These are phyloP conservation scores for Eilema depressum DNA, from an alignment of 2,888 invertebrate genomes.

Conservation along the genomic window DNA sequence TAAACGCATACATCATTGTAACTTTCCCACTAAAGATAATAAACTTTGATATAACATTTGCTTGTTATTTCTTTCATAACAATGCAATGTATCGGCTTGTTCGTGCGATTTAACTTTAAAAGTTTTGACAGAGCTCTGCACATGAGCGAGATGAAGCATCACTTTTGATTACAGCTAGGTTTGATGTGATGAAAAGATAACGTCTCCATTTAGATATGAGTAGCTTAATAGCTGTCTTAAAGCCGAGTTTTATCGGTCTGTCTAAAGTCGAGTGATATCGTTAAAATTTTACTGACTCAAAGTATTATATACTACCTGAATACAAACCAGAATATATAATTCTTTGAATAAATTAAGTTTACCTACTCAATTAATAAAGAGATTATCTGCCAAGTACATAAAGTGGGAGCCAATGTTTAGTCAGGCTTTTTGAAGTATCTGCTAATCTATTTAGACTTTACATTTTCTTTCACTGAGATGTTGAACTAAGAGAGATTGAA, in stretches of 20 bases:
- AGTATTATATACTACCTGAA: not conserved
- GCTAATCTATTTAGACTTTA: not conserved
- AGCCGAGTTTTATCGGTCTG: not conserved
- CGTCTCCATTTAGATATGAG: not conserved
- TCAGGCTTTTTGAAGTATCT: conserved; percentile 9
- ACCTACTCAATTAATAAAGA: not conserved
- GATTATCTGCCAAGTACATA: conserved; percentile 11
- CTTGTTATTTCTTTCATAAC: no score
- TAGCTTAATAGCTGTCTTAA: conserved; percentile 8
- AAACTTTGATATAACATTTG: no score
- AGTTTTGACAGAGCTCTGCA: not conserved
- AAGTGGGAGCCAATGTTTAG: conserved; percentile 5
- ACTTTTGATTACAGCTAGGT: not conserved
- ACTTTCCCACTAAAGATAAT: not conserved
- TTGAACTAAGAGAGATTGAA: not conserved
- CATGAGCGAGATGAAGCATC: not conserved
- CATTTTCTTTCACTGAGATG: not conserved
- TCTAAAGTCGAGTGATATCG: not conserved
- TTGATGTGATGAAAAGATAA: conserved; percentile 3
- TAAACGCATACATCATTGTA: not conserved
- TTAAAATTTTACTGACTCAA: conserved; percentile 4
- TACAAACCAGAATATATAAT: conserved; percentile 1
- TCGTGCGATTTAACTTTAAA: no score
- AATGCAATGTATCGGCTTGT: not conserved
- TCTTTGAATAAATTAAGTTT: conserved; percentile 4